phyloP scores from a whole-genome alignment of 2,113 vertebrate species.

The Passer domesticus region DNA sequence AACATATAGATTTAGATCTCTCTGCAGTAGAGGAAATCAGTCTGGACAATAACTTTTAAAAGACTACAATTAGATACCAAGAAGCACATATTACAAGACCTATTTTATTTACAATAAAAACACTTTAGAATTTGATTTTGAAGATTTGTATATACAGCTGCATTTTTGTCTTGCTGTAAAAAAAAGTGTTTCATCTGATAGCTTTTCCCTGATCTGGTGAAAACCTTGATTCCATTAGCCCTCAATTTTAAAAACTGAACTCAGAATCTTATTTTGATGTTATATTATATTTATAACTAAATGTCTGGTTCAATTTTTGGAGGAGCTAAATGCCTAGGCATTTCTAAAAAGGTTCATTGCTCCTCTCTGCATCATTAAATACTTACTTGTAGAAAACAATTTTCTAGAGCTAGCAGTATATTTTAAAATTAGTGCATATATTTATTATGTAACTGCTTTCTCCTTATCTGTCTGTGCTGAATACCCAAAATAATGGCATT shows the following conservation, averaged over 20 bases:
- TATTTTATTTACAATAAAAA: background rate
- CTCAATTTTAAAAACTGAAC: background rate
- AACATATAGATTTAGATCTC: background rate
- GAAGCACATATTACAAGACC: background rate
- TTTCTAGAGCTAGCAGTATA: background rate
- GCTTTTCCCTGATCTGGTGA: background rate
- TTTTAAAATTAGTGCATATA: background rate
- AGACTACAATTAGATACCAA: background rate
- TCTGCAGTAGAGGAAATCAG: background rate
- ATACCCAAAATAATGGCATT: background rate
- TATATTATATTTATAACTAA: background rate
- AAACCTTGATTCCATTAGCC: background rate
- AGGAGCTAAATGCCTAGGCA: background rate
- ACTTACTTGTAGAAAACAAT: background rate
- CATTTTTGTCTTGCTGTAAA: background rate
- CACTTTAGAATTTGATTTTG: background rate
- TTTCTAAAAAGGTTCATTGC: background rate
- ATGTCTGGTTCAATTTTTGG: background rate
- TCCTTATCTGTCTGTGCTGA: background rate
- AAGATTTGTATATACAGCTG: background rate
- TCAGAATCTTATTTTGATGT: background rate
- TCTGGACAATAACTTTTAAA: background rate
- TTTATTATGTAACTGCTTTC: background rate
- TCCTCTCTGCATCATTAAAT: background rate
- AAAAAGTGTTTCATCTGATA: background rate